These are phyloP conservation scores for Meloidogyne exigua DNA, from an alignment of 1,140 invertebrate species.

Conservation along the genomic window DNA sequence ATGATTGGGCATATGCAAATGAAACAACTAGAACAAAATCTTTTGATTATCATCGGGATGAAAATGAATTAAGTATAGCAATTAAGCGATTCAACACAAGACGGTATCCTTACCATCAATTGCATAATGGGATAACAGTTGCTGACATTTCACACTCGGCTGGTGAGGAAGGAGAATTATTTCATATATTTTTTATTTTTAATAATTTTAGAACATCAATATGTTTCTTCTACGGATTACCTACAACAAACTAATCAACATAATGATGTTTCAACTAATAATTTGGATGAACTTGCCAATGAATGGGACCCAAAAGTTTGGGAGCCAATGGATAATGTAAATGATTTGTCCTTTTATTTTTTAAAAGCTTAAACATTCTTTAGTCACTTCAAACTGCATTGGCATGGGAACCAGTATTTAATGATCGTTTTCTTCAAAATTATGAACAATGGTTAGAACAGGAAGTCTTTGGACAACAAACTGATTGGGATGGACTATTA, in stretches of 20 bases:
- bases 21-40: constrained; percentile 87
- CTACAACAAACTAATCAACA: constrained; percentile 10
- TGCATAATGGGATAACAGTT: background rate
- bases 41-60: constrained; percentile 93
- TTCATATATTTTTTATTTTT: too few species aligned
- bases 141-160: background rate
- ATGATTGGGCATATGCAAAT: constrained; percentile 99
- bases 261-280: background rate
- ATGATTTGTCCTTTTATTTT: background rate
- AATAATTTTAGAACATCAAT: background rate
- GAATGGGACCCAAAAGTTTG: constrained; percentile 29
- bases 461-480: constrained; percentile 83
- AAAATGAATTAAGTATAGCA: constrained; percentile 84
- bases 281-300: background rate
- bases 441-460: constrained; percentile 93
- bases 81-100: constrained; percentile 93
- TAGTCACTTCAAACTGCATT: constrained; percentile 80
- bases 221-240: background rate
- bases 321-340: constrained; percentile 27
- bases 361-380: constrained; percentile 26
- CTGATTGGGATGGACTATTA: constrained; percentile 69
- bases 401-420: constrained; percentile 73
- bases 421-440: constrained; percentile 83
- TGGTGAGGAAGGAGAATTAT: background rate
- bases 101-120: constrained; percentile 72